A percentile compares a stretch with the other conserved stretches of the same genome.
Evolutionary conservation across 1,140 invertebrate genomes (phyloP).

Genomic region (Alviniconcha marisindica): DNA sequence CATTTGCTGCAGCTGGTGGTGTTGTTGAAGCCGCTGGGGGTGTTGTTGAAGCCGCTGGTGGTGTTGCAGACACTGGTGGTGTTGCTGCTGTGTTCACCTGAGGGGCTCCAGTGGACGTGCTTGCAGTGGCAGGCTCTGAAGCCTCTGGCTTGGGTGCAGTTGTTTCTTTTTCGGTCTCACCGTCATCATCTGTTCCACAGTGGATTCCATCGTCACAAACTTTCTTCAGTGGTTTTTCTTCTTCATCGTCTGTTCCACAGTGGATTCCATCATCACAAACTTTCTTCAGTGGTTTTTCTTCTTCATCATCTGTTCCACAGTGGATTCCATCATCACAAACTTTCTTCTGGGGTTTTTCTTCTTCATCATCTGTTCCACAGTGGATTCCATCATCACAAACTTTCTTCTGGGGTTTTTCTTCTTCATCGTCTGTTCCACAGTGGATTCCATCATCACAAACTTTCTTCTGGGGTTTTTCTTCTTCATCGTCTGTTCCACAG

Average conservation of each 20-base stretch:
- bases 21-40: neutral
- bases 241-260: constrained; percentile 56
- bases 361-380: constrained; percentile 55
- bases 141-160: no score
- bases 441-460: constrained; percentile 51
- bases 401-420: constrained; percentile 36
- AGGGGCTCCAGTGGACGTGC: neutral
- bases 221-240: constrained; percentile 30
- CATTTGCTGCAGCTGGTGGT: neutral
- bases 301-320: constrained; percentile 52
- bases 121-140: neutral
- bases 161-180: constrained; percentile 14
- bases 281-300: constrained; percentile 31
- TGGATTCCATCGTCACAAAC: constrained; percentile 48
- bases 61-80: neutral
- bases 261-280: constrained; percentile 54
- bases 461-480: constrained; percentile 34
- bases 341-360: constrained; percentile 42
- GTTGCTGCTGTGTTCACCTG: no score
- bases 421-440: constrained; percentile 55
- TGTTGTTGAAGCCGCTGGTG: neutral
- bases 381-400: constrained; percentile 51
- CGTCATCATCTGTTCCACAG: constrained; percentile 50
- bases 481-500: constrained; percentile 44
- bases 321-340: constrained; percentile 46